Evolutionary conservation across 2,797 vertebrate genomes (phyloP).

Genomic region (Brotula barbata): DNA sequence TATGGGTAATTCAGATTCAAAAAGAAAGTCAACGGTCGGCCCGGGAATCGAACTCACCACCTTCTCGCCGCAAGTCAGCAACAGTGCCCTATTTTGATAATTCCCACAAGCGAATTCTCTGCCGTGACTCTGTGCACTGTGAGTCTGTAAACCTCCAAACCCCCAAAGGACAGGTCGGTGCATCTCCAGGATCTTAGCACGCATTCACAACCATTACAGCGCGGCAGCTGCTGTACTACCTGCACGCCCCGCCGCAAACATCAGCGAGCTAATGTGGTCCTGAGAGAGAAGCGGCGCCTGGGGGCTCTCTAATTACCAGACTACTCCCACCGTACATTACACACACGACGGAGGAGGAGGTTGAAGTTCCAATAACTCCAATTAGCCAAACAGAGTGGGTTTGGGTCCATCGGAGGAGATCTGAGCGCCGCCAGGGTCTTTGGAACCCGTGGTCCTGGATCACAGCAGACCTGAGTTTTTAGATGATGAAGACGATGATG

Average conservation of each 20-base stretch:
- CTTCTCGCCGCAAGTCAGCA: too few relatives aligned
- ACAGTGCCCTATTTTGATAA: too few relatives aligned
- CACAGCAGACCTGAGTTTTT: too few relatives aligned
- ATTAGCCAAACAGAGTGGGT: not conserved
- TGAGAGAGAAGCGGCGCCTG: not conserved
- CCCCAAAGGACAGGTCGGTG: not conserved
- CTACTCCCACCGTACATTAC: conserved; percentile 33
- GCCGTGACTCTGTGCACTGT: conserved; percentile 25
- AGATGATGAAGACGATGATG: too few relatives aligned
- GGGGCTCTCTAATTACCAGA: not conserved
- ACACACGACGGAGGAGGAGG: not conserved
- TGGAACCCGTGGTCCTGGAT: too few relatives aligned
- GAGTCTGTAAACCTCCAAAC: conserved; percentile 13
- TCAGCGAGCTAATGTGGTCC: not conserved
- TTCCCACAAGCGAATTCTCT: conserved; percentile 40
- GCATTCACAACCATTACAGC: conserved; percentile 3
- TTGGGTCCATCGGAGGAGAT: too few relatives aligned
- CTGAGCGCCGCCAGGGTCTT: too few relatives aligned
- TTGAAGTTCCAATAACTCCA: not conserved
- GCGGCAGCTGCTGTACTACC: conserved; percentile 11
- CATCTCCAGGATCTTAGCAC: not conserved
- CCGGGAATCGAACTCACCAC: too few relatives aligned
- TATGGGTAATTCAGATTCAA: too few relatives aligned
- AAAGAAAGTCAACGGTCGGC: too few relatives aligned
- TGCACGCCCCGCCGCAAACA: not conserved